Percentiles rank a stretch among this genome's conserved stretches.
These are phyloP conservation scores for Scytalopus superciliaris DNA, from an alignment of 2,113 vertebrate species.

Conservation along the genomic window DNA sequence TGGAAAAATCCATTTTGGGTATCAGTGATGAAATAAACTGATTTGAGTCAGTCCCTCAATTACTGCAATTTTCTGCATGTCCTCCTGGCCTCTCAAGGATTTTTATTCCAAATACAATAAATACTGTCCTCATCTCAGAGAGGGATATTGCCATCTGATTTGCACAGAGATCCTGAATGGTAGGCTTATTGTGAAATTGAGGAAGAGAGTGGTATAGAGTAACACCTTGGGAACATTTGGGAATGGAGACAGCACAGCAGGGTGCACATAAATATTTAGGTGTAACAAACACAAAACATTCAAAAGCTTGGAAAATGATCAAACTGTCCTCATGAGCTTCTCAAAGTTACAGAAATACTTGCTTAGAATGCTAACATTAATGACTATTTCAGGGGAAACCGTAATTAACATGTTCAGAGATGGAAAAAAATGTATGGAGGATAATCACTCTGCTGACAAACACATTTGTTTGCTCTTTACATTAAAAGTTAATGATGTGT, in stretches of 20 bases:
- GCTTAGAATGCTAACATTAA: not conserved
- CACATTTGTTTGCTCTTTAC: slow-evolving; percentile 47
- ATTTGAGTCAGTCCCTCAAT: not conserved
- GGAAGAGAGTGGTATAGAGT: not conserved
- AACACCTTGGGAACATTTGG: not conserved
- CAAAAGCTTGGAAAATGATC: not conserved
- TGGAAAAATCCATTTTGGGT: not conserved
- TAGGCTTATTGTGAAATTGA: not conserved
- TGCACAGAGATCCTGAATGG: not conserved
- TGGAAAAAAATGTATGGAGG: not conserved
- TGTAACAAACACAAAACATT: not conserved
- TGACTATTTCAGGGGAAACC: not conserved
- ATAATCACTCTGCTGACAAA: slow-evolving; percentile 38
- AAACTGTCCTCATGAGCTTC: not conserved
- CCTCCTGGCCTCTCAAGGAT: not conserved
- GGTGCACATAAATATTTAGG: not conserved
- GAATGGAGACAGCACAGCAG: not conserved
- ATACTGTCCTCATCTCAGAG: not conserved
- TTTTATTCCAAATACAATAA: not conserved
- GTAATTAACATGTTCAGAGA: slow-evolving; percentile 14
- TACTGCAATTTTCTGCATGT: not conserved
- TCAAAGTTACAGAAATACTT: not conserved
- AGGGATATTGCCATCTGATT: not conserved
- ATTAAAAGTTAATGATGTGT: slow-evolving; percentile 54
- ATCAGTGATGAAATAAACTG: not conserved